Percentiles rank a stretch among this genome's conserved stretches.
phyloP scores from a whole-genome alignment of 2,888 invertebrate genomes.

The Galerucella calmariensis region DNA sequence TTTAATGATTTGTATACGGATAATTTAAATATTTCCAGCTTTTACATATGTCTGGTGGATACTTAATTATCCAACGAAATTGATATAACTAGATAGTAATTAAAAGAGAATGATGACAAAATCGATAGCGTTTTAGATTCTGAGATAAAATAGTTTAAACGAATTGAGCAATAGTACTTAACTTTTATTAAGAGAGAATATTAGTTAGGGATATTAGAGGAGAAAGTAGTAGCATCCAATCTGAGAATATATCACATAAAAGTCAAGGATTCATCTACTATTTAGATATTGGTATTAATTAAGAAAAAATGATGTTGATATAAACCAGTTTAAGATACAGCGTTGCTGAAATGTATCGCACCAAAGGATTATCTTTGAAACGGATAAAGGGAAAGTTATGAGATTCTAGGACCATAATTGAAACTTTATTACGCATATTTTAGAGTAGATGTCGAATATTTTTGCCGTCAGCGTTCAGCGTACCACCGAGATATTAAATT shows the following conservation, averaged over 20 bases:
- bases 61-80: conserved; percentile 25
- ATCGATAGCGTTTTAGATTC: conserved; percentile 14
- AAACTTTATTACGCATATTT: no score
- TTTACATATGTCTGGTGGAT: conserved; percentile 22
- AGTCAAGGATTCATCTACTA: background rate
- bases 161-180: conserved; percentile 12
- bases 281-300: no score
- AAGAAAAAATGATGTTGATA: no score
- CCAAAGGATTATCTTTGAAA: no score
- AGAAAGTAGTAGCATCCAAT: conserved; percentile 9
- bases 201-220: conserved; percentile 7
- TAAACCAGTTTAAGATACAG: no score
- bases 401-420: no score
- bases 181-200: conserved; percentile 10
- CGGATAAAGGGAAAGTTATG: no score
- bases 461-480: no score
- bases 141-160: conserved; percentile 4
- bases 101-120: conserved; percentile 3
- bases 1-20: conserved; percentile 2
- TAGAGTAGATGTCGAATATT: no score
- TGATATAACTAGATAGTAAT: conserved; percentile 15
- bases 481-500: no score
- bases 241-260: background rate
- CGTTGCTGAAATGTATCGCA: no score
- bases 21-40: conserved; percentile 18